Percentiles rank a stretch among this genome's conserved stretches.
phyloP scores from a whole-genome alignment of 2,113 vertebrate species.

The Dasyprocta punctata region DNA sequence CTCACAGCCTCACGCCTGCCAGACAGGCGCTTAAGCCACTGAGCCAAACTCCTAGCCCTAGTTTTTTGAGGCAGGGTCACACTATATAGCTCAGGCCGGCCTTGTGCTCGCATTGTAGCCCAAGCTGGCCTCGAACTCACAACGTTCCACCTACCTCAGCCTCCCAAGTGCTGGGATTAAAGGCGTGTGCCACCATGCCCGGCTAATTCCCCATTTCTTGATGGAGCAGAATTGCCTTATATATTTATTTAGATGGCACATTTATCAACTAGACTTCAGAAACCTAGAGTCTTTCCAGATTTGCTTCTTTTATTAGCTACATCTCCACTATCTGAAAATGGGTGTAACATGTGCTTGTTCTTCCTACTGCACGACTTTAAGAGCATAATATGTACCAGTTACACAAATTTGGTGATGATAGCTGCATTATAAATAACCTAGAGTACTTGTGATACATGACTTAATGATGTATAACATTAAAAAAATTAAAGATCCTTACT shows the following conservation, averaged over 20 bases:
- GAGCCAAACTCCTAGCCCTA: too few relatives aligned
- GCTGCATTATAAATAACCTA: not conserved
- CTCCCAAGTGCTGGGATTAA: not conserved
- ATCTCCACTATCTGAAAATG: not conserved
- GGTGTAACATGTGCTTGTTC: not conserved
- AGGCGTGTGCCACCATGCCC: not conserved
- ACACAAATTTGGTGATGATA: not conserved
- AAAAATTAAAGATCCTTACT: not conserved
- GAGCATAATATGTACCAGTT: not conserved
- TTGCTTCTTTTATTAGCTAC: not conserved
- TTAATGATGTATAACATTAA: not conserved
- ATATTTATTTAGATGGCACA: not conserved
- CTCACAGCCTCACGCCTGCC: too few relatives aligned
- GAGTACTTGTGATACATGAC: not conserved
- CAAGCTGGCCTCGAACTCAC: too few relatives aligned
- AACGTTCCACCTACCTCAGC: not conserved
- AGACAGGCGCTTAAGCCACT: too few relatives aligned
- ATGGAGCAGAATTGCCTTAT: constrained; percentile 11
- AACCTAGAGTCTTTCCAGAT: not conserved
- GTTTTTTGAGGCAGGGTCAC: too few relatives aligned
- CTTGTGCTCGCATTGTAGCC: not conserved
- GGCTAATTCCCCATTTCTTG: not conserved
- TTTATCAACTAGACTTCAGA: not conserved
- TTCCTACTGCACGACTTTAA: not conserved
- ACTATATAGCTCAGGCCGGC: not conserved